Base-by-base conservation (phyloP, 2,113 vertebrate species). In the Zapornia atra region DNA sequence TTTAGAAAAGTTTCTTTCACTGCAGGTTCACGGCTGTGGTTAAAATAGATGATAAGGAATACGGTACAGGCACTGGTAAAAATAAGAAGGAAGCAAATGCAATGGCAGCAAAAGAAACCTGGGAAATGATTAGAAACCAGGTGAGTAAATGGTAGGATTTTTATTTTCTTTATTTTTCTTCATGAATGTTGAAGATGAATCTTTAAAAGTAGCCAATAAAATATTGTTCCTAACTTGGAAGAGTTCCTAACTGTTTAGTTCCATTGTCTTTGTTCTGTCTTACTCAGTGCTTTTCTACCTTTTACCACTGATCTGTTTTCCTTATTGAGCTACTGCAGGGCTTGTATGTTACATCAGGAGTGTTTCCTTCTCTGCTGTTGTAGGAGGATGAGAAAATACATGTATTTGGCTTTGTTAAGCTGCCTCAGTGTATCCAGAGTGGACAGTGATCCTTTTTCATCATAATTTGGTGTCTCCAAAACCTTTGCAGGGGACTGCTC, bases 1-100 rank as follows among this genome's bases (percentile, higher is more conserved):
- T 91, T 91, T 82, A 50, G 89, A 31, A 88, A 82, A 69, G 13
- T 83, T 93, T 89, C 50, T 24, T 93, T 96, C 64, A 18, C 94
- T 98, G 66, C 92, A 98, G 98, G 90, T 98, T 98, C 95, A 98
- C 90, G 11, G 26, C 97, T 90, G 48, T 53, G 82, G 90, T 93
- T 82, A 56, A 26, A 89, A 89, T 98, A 90, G 5, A 63, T 0
- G 4, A 1, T 4, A 29, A 1, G 82, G 1, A 61, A 54, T 98
- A 97, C 76, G 91, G 95, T 59, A 6, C 0, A 73, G 97, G 92
- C 14, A 86, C 59, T 81, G 98, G 96, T 46, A 98, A 42, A 98
- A 77, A 40, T 78, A 98, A 97, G 87, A 98, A 95, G 75, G 94
- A 96, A 13, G 98, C 98, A 59, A 98, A 4, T 96, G 96, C 93